These are phyloP conservation scores for Acromyrmex echinatior DNA, from an alignment of 1,140 invertebrate species.

Conservation along the genomic window DNA sequence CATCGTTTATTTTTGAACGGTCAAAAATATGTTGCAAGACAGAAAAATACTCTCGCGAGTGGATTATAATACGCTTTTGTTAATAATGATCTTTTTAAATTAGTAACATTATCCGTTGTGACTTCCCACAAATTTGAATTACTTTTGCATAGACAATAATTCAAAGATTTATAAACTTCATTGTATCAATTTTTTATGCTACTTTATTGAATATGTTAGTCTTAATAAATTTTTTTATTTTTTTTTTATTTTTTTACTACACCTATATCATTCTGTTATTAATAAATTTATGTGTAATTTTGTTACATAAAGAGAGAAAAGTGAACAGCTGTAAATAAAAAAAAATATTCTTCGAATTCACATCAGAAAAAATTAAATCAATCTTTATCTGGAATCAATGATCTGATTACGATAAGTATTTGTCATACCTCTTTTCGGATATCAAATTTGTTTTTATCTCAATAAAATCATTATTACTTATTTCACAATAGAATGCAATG, in stretches of 20 bases:
- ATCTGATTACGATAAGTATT: constrained; percentile 12
- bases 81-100: background rate
- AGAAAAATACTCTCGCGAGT: constrained; percentile 2
- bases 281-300: background rate
- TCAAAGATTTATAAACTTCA: background rate
- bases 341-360: background rate
- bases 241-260: background rate
- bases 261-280: background rate
- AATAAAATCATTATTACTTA: background rate
- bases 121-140: background rate
- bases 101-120: background rate
- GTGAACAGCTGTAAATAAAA: background rate
- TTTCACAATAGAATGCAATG: background rate
- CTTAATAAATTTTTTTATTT: background rate
- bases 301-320: background rate
- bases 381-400: constrained; percentile 25
- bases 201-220: background rate
- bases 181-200: background rate
- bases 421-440: background rate
- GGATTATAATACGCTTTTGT: background rate
- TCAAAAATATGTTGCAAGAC: background rate
- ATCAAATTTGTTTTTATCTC: background rate
- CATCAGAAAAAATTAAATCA: background rate
- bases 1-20: constrained; percentile 27
- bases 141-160: background rate